Base-by-base conservation (phyloP, 2,888 invertebrate genomes). In the Tiphia femorata region DNA sequence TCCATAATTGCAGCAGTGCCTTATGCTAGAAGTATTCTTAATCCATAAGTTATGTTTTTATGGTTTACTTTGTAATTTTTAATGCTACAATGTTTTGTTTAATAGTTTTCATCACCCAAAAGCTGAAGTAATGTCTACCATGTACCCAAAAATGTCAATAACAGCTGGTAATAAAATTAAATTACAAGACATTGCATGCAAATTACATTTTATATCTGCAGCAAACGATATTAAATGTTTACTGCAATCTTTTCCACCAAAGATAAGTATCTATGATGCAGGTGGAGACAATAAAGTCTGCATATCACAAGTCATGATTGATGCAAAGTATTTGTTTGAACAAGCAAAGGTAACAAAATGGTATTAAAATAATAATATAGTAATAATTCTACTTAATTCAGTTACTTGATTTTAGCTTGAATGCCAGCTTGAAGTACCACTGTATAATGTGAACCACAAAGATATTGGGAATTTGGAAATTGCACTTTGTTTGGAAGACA, bases 71-170 rank as follows among this genome's bases (percentile, higher is more conserved):
- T n/a, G n/a, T 10, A 10, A 17, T 38, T 19, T 38, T 10, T 16
- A 38, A 27, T 27, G 6, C 10, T 27, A 27, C 27, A n/a, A n/a
- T 37, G n/a, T 48, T 38, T 27, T 40, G 16, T 27, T 37, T 2
- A 56, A 4, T 55, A 83, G 82, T 56, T 82, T 84, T 67, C 78
- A 82, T 67, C 81, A 84, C 67, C 80, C 83, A 20, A 80, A 79
- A 60, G 73, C 77, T 21, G 77, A 82, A 55, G 62, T 79, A 3
- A 66, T 73, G 42, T 74, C 79, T n/a, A 69, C 72, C 3, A 35
- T 71, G 50, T 57, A 69, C 70, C 73, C 76, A 10, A 73, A 72
- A 51, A 63, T 76, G 21, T 51, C 62, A 25, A 41, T 68, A 51
- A 47, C 50, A 40, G 48, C 67, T 10, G 72, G 70, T 3, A 73